Base-by-base conservation (phyloP, 2,797 vertebrate genomes). In the Sebastes glaucus region DNA sequence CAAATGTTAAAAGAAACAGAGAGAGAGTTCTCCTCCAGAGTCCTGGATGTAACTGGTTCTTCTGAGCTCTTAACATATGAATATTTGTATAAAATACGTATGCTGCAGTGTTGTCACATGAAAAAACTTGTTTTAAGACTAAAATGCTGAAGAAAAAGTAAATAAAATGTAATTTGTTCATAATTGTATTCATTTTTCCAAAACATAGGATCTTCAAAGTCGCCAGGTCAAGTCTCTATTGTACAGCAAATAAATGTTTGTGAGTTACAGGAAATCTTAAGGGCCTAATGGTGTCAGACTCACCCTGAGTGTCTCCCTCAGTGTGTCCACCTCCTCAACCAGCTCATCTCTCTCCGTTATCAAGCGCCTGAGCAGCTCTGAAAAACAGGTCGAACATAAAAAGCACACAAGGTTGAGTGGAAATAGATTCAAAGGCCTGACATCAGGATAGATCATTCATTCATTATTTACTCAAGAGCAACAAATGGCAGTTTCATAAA, bases 261-360 rank as follows among this genome's bases (percentile, higher is more conserved):
- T 25, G 6, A 25, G 55, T 10, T 25, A 52, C 27, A n/a, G 55
- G 6, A 32, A 2, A 8, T 61, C 9, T 72, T 28, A 4, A 42
- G 3, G 16, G 28, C 11, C 38, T 28, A 5, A 20, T 4, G 46
- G 46, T 20, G 46, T 49, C 46, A 49, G 9, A 77, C 92, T 95
- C 82, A 96, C 95, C 88, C 81, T 88, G 38, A 95, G 90, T 1
- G 91, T 94, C 77, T 94, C 94, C 73, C 80, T 93, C 77, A 95
- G 83, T 16, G 78, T 81, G 71, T 83, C 83, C 83, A 95, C 83
- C 87, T 95, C 94, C 68, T 91, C 91, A 1, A 83, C 82, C 81
- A 96, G 89, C 68, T 93, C 91, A 46, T 94, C 94, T 59, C 91
- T 90, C 80, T 96, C 93, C 2, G 85, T 82, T 79, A 96, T 88